Percentiles rank a stretch among this genome's conserved stretches.
phyloP scores from a whole-genome alignment of 2,888 invertebrate genomes.

The Cryptus viduatorius region DNA sequence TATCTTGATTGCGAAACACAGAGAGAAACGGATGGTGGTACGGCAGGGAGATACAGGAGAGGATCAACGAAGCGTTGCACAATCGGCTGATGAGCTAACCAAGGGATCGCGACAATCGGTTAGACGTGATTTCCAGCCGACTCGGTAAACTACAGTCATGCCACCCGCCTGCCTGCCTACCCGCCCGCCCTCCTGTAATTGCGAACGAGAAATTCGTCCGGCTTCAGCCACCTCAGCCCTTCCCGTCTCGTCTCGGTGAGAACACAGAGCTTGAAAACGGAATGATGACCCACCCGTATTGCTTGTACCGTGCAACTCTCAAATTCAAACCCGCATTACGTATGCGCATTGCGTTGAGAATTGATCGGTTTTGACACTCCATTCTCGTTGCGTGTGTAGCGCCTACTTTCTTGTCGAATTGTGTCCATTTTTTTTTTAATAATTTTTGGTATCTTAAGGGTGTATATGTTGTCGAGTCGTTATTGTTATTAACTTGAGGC shows the following conservation, averaged over 20 bases:
- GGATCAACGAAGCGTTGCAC: constrained; percentile 58
- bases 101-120: constrained; percentile 66
- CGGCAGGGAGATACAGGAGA: neutral
- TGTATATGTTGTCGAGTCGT: neutral
- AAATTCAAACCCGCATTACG: constrained; percentile 65
- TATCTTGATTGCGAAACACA: constrained; percentile 59
- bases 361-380: constrained; percentile 26
- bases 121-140: constrained; percentile 65
- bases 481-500: too few species aligned
- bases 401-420: neutral
- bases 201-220: constrained; percentile 52
- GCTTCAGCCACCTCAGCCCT: constrained; percentile 32
- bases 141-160: constrained; percentile 59
- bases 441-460: neutral
- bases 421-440: neutral
- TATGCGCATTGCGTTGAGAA: constrained; percentile 53
- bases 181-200: constrained; percentile 65
- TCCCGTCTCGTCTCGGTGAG: constrained; percentile 53
- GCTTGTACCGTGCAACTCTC: constrained; percentile 41
- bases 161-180: constrained; percentile 17
- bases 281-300: constrained; percentile 68
- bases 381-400: neutral
- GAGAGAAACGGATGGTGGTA: constrained; percentile 12
- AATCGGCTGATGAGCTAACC: constrained; percentile 64
- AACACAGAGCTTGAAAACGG: constrained; percentile 59